These are phyloP conservation scores for Pygathrix nemaeus DNA, from an alignment of 2,113 vertebrate species.

Conservation along the genomic window DNA sequence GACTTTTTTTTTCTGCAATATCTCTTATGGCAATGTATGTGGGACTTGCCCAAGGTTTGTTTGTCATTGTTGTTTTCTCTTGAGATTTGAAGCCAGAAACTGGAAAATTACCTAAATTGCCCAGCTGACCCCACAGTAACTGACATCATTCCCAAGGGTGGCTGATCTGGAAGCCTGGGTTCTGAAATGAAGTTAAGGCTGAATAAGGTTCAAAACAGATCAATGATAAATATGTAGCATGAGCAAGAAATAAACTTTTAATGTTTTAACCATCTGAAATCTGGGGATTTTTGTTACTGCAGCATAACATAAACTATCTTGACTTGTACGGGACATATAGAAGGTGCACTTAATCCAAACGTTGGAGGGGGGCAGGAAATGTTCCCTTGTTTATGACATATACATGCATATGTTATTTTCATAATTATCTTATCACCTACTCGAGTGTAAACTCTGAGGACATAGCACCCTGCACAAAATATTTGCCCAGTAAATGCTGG, in stretches of 20 bases:
- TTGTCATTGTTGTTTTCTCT: not conserved
- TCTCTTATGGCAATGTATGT: not conserved
- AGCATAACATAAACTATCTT: not conserved
- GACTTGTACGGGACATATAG: not conserved
- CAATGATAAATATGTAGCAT: not conserved
- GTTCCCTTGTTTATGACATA: not conserved
- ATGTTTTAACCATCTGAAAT: not conserved
- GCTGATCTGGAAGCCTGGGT: not conserved
- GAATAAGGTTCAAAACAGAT: not conserved
- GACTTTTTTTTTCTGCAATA: conserved; percentile 42
- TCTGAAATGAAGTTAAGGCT: not conserved
- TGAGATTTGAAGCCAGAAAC: not conserved
- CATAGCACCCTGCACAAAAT: not conserved
- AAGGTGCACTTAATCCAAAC: not conserved
- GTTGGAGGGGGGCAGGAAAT: not conserved
- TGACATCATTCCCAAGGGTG: not conserved
- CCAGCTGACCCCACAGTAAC: not conserved
- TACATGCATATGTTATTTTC: not conserved
- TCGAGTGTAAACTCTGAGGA: not conserved
- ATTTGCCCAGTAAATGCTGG: not conserved
- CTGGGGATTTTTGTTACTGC: not conserved
- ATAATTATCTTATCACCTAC: not conserved
- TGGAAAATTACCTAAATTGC: not conserved
- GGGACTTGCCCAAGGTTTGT: not conserved
- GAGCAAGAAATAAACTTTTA: not conserved